These are phyloP conservation scores for Seira sanloemensis DNA, from an alignment of 2,888 invertebrate genomes.

Conservation along the genomic window DNA sequence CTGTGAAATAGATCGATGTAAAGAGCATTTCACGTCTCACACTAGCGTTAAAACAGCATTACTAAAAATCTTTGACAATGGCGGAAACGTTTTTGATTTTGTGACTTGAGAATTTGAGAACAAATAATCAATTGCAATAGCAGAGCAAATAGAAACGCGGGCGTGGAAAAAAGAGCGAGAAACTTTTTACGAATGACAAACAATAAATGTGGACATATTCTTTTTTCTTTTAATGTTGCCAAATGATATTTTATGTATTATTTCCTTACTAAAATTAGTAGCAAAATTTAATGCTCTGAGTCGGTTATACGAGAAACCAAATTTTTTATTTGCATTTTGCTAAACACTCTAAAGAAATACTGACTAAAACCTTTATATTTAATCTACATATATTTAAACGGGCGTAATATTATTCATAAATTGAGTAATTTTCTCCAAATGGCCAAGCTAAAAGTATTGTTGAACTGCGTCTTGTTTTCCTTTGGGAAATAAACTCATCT, in stretches of 20 bases:
- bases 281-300: not conserved
- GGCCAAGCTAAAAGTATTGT: constrained; percentile 17
- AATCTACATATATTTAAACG: no score
- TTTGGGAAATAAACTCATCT: constrained; percentile 61
- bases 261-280: not conserved
- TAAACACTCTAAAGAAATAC: no score
- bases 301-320: not conserved
- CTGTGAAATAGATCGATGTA: constrained; percentile 34
- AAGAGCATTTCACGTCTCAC: no score
- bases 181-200: no score
- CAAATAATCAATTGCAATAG: constrained; percentile 26
- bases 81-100: constrained; percentile 18
- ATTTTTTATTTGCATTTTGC: not conserved
- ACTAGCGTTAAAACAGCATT: constrained; percentile 29
- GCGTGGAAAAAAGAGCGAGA: no score
- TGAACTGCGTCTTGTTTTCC: no score
- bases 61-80: constrained; percentile 15
- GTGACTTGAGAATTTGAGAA: constrained; percentile 33
- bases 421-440: constrained; percentile 41
- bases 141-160: no score
- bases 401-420: constrained; percentile 21
- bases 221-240: not conserved
- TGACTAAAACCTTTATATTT: no score
- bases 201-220: no score
- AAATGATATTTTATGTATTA: not conserved